Percentiles rank a stretch among this genome's conserved stretches.
phyloP scores from a whole-genome alignment of 2,797 vertebrate genomes.

The Anabas testudineus region DNA sequence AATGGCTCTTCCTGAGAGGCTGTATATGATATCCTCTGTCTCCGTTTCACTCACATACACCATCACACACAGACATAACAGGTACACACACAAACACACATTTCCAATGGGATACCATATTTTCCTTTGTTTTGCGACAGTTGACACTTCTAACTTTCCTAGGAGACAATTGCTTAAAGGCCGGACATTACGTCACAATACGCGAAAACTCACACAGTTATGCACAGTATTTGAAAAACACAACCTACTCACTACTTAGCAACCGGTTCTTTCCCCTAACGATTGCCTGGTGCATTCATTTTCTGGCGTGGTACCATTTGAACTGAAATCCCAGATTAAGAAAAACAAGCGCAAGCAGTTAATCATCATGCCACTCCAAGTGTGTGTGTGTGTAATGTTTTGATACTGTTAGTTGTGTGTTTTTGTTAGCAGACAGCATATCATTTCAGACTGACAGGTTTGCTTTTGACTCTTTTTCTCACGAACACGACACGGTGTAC shows the following conservation, averaged over 20 bases:
- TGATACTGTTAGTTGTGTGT: slow-evolving; percentile 8
- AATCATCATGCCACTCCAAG: slow-evolving; percentile 2
- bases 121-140: slow-evolving; percentile 57
- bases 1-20: slow-evolving; percentile 74
- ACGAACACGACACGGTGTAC: slow-evolving; percentile 13
- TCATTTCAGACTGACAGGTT: slow-evolving; percentile 21
- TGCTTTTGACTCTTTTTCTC: slow-evolving; percentile 16
- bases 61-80: slow-evolving; percentile 38
- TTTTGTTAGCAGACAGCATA: slow-evolving; percentile 2
- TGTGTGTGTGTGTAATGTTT: slow-evolving; percentile 29
- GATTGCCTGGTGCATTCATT: not conserved
- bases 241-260: not conserved
- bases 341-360: slow-evolving; percentile 8
- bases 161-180: slow-evolving; percentile 42
- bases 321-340: not conserved
- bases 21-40: slow-evolving; percentile 69
- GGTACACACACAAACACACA: slow-evolving; percentile 20
- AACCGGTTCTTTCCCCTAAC: not conserved
- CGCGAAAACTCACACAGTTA: slow-evolving; percentile 19
- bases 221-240: slow-evolving; percentile 12
- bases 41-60: slow-evolving; percentile 55
- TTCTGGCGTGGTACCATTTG: no score
- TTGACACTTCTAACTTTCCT: slow-evolving; percentile 49
- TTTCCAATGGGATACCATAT: slow-evolving; percentile 47
- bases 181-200: slow-evolving; percentile 44